These are phyloP conservation scores for Proteles cristata DNA, from an alignment of 2,113 vertebrate genomes.

Conservation along the genomic window DNA sequence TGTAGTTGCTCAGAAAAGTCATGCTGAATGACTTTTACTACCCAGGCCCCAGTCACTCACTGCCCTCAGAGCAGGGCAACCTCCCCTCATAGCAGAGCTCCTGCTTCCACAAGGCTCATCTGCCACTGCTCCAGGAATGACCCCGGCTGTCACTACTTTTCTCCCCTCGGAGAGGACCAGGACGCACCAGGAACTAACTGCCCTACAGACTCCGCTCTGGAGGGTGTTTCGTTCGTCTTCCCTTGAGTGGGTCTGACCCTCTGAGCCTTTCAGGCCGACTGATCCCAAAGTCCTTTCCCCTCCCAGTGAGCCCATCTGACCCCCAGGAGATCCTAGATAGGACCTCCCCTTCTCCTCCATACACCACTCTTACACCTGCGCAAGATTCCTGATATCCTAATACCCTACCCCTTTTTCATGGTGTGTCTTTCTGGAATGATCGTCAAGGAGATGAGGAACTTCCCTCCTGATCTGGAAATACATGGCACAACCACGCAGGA, in stretches of 20 bases:
- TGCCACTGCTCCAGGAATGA: neutral
- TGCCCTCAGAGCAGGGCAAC: neutral
- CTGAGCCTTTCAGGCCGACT: neutral
- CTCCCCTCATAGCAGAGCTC: fast-evolving
- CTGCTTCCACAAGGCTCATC: neutral
- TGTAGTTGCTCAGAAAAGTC: neutral
- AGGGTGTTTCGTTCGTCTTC: neutral
- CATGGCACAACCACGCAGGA: neutral
- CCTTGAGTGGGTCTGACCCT: neutral
- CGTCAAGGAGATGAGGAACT: neutral
- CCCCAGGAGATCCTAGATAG: neutral
- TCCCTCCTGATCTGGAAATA: neutral
- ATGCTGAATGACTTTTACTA: neutral
- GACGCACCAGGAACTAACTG: neutral
- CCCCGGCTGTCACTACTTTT: neutral
- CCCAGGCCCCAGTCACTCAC: neutral
- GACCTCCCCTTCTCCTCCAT: neutral
- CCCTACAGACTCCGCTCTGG: neutral
- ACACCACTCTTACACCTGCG: neutral
- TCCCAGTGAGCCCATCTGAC: neutral
- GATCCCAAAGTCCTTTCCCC: neutral
- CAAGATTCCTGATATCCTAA: neutral
- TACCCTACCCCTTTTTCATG: neutral
- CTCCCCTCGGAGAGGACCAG: neutral
- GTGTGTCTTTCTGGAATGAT: neutral